Percentiles rank a stretch among this genome's conserved stretches.
phyloP scores from a whole-genome alignment of 2,797 vertebrate genomes.

The Galaxias olidus region DNA sequence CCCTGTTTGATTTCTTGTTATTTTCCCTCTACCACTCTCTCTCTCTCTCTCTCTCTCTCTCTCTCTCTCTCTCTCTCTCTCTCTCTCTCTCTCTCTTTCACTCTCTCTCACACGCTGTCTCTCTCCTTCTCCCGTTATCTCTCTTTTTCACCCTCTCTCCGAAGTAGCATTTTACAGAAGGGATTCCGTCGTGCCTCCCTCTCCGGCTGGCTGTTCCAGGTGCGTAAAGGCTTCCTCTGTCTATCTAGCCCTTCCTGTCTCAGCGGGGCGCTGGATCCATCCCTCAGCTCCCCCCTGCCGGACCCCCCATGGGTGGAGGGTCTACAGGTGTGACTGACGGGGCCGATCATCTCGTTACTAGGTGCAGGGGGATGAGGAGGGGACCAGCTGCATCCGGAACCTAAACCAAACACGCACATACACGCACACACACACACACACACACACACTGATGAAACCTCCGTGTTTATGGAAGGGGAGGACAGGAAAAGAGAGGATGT shows the following conservation, averaged over 20 bases:
- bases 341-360: conserved; percentile 68
- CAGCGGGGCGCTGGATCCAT: conserved; percentile 1
- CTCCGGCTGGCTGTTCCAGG: conserved; percentile 24
- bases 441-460: conserved; percentile 12
- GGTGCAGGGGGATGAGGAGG: conserved; percentile 48
- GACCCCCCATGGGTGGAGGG: background rate
- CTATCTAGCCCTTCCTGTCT: conserved; percentile 9
- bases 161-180: background rate
- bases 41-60: too few relatives aligned
- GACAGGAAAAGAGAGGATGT: too few relatives aligned
- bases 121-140: too few relatives aligned
- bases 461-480: conserved; percentile 10
- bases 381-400: conserved; percentile 50
- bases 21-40: too few relatives aligned
- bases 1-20: too few relatives aligned
- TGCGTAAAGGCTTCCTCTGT: conserved; percentile 45
- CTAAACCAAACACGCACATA: conserved; percentile 29
- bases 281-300: conserved; percentile 4
- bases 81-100: conserved; percentile 14
- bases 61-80: conserved; percentile 7
- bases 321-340: conserved; percentile 62
- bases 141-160: background rate
- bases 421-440: background rate
- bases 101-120: conserved; percentile 2
- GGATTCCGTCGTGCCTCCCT: too few relatives aligned